Evolutionary conservation across 1,140 invertebrate species (phyloP), one percentile per base, ranked within the genome.

Genomic region (Scaptodrosophila lebanonensis): DNA sequence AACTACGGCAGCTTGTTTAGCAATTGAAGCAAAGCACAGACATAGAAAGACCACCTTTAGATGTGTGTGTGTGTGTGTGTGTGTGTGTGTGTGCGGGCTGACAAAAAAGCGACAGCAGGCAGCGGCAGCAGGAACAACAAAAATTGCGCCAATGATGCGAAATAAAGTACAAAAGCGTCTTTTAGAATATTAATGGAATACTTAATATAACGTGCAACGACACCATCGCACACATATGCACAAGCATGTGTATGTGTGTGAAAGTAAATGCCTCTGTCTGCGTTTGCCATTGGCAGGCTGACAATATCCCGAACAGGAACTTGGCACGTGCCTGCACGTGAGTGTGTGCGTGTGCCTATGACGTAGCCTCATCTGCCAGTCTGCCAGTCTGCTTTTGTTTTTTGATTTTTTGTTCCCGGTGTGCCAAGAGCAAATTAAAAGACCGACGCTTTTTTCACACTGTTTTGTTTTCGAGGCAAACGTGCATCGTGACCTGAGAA

Each of bases 181-280:
- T 66, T 84, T 84, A 66, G 82, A 84, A 84, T 84, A 84, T 84
- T 84, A 84, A 84, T 84, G 77, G 82, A 84, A 84, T 82, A 72
- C 71, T 84, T 71, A 83, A 84, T 84, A 84, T 32, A 66, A 43
- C 50, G 45, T 42, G 3, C 22, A 27, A 8, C 22, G 11, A 17
- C 42, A 30, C n/a, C 12, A 12, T 13, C 22, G 9, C 15, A 16
- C 7, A 15, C 12, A 1, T 16, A 16, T 18, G 9, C 12, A 13
- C 22, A 59, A 59, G 56, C 56, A 58, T 59, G 22, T 25, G 8
- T 8, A 25, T 25, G 22, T 25, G 22, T 4, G 22, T 4, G 8
- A 25, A 25, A 25, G 3, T 4, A 25, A 25, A 25, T 25, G 22
- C 8, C 8, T 4, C 8, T 25, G 3, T 25, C 22, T 25, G 22